A percentile compares a stretch with the other conserved stretches of the same genome.
phyloP scores from a whole-genome alignment of 2,113 vertebrate genomes.

The Gobio gobio region DNA sequence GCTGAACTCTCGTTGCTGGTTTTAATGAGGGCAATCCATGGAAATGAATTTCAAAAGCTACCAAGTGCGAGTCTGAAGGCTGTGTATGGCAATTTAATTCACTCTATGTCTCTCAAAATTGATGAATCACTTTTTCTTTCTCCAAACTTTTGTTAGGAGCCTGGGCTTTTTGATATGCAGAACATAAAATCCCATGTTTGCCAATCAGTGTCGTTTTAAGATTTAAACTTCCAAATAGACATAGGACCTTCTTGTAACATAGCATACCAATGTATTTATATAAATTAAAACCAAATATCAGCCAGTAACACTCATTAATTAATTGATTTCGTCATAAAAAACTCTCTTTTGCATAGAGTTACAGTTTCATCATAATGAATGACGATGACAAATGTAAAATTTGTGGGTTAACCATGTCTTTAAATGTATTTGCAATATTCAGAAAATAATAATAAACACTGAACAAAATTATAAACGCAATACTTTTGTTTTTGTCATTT shows the following conservation, averaged over 20 bases:
- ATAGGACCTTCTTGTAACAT: background rate
- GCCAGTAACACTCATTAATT: background rate
- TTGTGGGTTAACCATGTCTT: background rate
- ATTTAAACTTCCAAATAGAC: background rate
- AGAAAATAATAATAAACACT: background rate
- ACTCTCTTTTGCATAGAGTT: background rate
- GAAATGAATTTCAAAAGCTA: slow-evolving; percentile 48
- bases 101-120: slow-evolving; percentile 1
- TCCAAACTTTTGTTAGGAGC: slow-evolving; percentile 13
- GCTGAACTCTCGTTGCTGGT: slow-evolving; percentile 21
- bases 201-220: background rate
- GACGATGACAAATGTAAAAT: background rate
- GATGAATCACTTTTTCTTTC: slow-evolving; percentile 26
- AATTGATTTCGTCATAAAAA: background rate
- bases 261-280: background rate
- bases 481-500: no score
- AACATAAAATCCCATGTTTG: background rate
- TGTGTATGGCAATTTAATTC: slow-evolving; percentile 20
- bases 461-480: no score
- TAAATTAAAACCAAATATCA: background rate
- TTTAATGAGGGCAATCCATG: slow-evolving; percentile 57
- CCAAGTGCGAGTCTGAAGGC: slow-evolving; percentile 1
- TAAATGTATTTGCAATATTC: background rate
- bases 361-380: background rate
- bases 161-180: slow-evolving; percentile 8